Conservation (phyloP, 1,140 invertebrate species). For the Lepidotrigona ventralis region DNA sequence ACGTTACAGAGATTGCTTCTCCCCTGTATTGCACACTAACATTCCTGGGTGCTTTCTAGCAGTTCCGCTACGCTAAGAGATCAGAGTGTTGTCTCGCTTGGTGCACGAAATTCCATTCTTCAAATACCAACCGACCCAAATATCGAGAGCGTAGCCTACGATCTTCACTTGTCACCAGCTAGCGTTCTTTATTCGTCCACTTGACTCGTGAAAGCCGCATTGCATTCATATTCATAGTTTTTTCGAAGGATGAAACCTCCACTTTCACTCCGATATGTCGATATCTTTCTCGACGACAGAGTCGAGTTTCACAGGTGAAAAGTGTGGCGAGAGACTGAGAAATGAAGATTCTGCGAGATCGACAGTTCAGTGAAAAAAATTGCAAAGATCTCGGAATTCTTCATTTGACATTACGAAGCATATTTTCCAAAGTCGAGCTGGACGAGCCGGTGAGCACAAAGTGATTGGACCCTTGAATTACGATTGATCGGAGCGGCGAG, state of each 20-base stretch:
- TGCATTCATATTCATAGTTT: neutral
- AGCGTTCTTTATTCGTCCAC: neutral
- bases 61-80: constrained; percentile 18
- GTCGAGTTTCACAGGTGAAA: neutral
- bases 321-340: neutral
- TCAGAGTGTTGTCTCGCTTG: constrained; percentile 20
- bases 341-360: neutral
- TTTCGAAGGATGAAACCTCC: neutral
- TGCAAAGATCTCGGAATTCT: neutral
- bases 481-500: constrained; percentile 44
- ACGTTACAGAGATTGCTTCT: constrained; percentile 18
- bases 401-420: neutral
- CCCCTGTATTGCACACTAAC: neutral
- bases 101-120: constrained; percentile 24
- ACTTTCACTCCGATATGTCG: neutral
- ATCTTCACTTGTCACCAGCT: neutral
- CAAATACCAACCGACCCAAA: neutral
- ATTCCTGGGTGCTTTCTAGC: neutral
- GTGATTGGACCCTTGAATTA: constrained; percentile 38
- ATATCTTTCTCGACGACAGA: neutral
- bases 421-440: neutral
- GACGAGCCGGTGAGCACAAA: neutral
- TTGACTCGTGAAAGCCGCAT: neutral
- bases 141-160: neutral
- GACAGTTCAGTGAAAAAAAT: neutral